A percentile compares a stretch with the other conserved stretches of the same genome.
Evolutionary conservation across 2,888 invertebrate genomes (phyloP).

Genomic region (Saturnia pavonia): DNA sequence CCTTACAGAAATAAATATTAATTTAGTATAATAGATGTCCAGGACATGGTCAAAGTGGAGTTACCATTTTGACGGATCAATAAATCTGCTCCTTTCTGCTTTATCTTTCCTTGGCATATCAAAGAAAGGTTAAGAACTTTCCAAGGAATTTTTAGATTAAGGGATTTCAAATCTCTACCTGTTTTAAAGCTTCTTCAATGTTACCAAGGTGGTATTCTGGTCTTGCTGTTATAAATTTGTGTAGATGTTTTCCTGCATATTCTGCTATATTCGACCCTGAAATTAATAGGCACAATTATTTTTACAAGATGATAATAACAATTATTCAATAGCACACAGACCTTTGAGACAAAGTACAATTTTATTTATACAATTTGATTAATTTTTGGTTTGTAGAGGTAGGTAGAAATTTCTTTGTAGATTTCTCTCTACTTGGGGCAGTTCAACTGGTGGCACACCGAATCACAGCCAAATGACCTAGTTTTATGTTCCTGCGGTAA

Average conservation of each 20-base stretch:
- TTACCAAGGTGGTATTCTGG: conserved; percentile 92
- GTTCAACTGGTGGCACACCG: too few species aligned
- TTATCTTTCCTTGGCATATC: not conserved
- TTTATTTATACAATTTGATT: not conserved
- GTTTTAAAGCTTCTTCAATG: conserved; percentile 91
- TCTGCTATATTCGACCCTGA: conserved; percentile 94
- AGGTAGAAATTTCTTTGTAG: too few species aligned
- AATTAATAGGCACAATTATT: conserved; percentile 32
- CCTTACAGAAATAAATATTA: conserved; percentile 70
- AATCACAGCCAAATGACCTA: too few species aligned
- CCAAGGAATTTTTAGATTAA: not conserved
- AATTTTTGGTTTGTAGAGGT: too few species aligned
- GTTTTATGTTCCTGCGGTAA: too few species aligned
- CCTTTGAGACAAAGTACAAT: not conserved
- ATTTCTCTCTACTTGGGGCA: too few species aligned
- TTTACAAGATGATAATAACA: not conserved
- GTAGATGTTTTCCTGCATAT: conserved; percentile 96
- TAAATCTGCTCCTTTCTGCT: not conserved
- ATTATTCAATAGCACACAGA: not conserved
- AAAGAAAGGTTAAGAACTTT: not conserved
- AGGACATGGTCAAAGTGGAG: not conserved
- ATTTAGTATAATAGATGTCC: not conserved
- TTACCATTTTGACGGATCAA: not conserved
- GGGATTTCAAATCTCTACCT: conserved; percentile 69
- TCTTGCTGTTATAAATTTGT: conserved; percentile 93